Evolutionary conservation across 2,797 vertebrate genomes (phyloP).

Genomic region (Darevskia mixta): DNA sequence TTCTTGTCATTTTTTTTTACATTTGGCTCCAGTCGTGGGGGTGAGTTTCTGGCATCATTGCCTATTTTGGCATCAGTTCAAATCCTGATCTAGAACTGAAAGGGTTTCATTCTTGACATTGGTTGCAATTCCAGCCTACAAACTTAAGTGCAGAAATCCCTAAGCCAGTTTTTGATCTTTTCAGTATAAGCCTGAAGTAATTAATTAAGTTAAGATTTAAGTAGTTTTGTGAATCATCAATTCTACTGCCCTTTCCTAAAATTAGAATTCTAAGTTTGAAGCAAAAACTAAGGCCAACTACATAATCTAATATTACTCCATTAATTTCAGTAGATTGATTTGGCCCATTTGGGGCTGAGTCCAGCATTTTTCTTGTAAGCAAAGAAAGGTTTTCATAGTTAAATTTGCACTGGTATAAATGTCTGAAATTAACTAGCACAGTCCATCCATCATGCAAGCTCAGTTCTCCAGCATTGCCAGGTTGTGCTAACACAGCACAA

Average conservation of each 20-base stretch:
- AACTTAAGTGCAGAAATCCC: background rate
- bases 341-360: constrained; percentile 19
- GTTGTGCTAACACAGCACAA: constrained; percentile 15
- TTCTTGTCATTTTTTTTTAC: background rate
- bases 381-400: constrained; percentile 12
- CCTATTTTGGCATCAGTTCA: background rate
- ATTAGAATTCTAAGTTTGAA: background rate
- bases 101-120: background rate
- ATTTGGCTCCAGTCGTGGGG: background rate
- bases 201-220: background rate
- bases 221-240: background rate
- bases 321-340: constrained; percentile 20
- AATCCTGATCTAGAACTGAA: background rate
- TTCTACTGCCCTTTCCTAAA: constrained; percentile 3
- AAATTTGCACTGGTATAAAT: constrained; percentile 5
- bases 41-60: constrained; percentile 2
- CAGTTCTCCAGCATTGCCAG: background rate
- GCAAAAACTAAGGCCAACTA: background rate
- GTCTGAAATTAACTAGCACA: constrained; percentile 7
- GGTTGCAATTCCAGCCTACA: background rate
- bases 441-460: constrained; percentile 13
- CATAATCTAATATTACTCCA: constrained; percentile 16
- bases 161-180: background rate
- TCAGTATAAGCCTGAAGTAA: background rate
- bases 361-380: constrained; percentile 11